phyloP scores from a whole-genome alignment of 1,140 invertebrate species.

The Semibalanus balanoides region DNA sequence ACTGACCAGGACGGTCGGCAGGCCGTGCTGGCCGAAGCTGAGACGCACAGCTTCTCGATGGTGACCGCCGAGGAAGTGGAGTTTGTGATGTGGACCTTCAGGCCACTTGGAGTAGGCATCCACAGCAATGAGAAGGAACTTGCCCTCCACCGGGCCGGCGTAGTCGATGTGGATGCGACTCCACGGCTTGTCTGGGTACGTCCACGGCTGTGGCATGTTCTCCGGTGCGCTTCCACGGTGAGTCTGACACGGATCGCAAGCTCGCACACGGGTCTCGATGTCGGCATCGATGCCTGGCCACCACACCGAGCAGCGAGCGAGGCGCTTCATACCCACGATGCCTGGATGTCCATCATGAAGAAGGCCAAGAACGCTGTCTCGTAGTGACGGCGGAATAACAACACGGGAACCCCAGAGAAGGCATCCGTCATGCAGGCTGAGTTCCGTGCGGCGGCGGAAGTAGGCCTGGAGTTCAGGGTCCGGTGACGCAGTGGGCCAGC shows the following conservation, averaged over 20 bases:
- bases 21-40: slow-evolving; percentile 7
- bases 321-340: slow-evolving; percentile 25
- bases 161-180: slow-evolving; percentile 30
- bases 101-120: slow-evolving; percentile 34
- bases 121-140: slow-evolving; percentile 29
- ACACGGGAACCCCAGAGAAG: slow-evolving; percentile 5
- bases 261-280: slow-evolving; percentile 27
- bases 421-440: too few species aligned
- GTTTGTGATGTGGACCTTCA: slow-evolving; percentile 29
- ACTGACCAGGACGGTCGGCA: background rate
- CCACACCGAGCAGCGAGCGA: slow-evolving; percentile 25
- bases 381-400: slow-evolving; percentile 22
- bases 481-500: too few species aligned
- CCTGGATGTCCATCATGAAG: too few species aligned
- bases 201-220: slow-evolving; percentile 17
- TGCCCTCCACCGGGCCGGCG: slow-evolving; percentile 28
- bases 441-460: too few species aligned
- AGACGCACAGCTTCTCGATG: slow-evolving; percentile 1
- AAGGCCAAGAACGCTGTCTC: background rate
- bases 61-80: background rate
- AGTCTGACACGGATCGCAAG: slow-evolving; percentile 30
- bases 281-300: slow-evolving; percentile 27
- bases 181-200: slow-evolving; percentile 24
- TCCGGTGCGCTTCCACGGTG: slow-evolving; percentile 13
- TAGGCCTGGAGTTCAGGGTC: too few species aligned